These are phyloP conservation scores for Agrilus planipennis DNA, from an alignment of 1,140 invertebrate genomes.

Conservation along the genomic window DNA sequence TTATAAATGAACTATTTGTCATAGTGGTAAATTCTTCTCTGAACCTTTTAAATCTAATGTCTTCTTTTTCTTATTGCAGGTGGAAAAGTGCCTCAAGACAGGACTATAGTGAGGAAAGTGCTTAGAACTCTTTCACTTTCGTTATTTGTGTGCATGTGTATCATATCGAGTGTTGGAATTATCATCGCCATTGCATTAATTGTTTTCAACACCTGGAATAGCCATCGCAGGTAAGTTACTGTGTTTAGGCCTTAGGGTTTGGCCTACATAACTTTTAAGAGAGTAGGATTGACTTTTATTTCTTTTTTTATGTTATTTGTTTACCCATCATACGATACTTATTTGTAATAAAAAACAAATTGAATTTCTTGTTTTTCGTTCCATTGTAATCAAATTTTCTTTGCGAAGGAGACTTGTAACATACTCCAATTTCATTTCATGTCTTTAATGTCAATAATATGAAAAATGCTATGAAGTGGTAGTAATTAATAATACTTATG, in stretches of 20 bases:
- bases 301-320: too few relatives aligned
- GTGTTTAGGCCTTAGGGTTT: background rate
- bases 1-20: background rate
- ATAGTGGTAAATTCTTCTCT: background rate
- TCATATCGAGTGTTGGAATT: slow-evolving; percentile 75
- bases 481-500: too few relatives aligned
- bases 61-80: slow-evolving; percentile 36
- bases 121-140: slow-evolving; percentile 76
- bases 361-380: too few relatives aligned
- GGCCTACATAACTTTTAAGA: background rate
- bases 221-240: slow-evolving; percentile 73
- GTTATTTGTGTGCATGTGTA: slow-evolving; percentile 84
- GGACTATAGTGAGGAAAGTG: slow-evolving; percentile 76
- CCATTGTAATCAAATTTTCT: too few relatives aligned
- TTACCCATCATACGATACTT: too few relatives aligned
- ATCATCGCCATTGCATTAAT: slow-evolving; percentile 70
- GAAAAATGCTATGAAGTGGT: too few relatives aligned
- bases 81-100: slow-evolving; percentile 79
- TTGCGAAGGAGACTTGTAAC: too few relatives aligned
- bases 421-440: too few relatives aligned
- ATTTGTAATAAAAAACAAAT: too few relatives aligned
- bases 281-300: too few relatives aligned
- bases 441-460: too few relatives aligned
- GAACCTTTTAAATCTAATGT: background rate
- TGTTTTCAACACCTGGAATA: slow-evolving; percentile 81